Conservation (phyloP, 2,113 vertebrate genomes). For the Proterorhinus semilunaris region DNA sequence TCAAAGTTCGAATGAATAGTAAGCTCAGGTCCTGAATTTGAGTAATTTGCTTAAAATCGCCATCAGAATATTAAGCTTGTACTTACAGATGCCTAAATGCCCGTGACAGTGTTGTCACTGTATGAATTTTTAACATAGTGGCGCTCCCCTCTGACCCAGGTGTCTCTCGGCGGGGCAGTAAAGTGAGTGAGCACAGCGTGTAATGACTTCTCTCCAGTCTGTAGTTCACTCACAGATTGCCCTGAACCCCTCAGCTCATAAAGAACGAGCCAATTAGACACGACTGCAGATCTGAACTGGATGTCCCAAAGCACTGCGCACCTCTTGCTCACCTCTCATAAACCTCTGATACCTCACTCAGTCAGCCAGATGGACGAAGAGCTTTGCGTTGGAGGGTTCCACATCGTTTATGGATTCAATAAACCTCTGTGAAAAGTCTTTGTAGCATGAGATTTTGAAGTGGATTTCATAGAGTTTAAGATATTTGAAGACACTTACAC, state of each 20-base stretch:
- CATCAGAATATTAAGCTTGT: not conserved
- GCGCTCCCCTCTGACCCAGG: not conserved
- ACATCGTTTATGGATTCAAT: not conserved
- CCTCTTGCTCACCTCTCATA: not conserved
- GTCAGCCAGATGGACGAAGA: not conserved
- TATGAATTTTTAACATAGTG: not conserved
- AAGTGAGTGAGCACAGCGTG: not conserved
- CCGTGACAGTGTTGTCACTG: not conserved
- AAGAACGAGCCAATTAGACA: conserved; percentile 7
- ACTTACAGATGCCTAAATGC: not conserved
- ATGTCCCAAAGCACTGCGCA: not conserved
- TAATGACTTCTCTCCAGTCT: conserved; percentile 2
- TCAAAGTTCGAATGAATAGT: no score
- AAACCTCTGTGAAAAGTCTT: no score
- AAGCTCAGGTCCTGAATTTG: no score
- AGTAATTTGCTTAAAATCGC: no score
- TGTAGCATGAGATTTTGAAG: no score
- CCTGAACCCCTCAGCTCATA: conserved; percentile 2
- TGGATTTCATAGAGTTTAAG: no score
- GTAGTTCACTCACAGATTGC: not conserved
- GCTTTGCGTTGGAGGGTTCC: not conserved
- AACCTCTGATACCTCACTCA: not conserved
- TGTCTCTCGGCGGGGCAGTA: not conserved
- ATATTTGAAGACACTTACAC: no score
- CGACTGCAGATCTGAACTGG: not conserved